These are phyloP conservation scores for Charina bottae DNA, from an alignment of 2,113 vertebrate genomes.

Conservation along the genomic window DNA sequence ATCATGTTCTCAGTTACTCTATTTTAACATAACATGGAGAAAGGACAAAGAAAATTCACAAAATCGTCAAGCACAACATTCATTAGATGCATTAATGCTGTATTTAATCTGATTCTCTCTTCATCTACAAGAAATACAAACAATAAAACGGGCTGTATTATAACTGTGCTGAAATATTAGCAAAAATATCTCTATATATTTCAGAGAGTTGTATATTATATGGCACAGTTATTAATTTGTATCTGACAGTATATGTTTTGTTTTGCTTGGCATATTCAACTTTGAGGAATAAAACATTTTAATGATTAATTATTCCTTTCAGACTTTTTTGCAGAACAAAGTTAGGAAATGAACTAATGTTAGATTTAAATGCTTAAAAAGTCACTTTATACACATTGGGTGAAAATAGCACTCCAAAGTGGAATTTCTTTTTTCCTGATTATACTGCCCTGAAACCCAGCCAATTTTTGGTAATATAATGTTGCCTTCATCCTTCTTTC, in stretches of 20 bases:
- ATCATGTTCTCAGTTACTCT: not conserved
- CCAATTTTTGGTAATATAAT: not conserved
- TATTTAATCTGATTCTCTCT: constrained; percentile 52
- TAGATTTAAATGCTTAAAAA: constrained; percentile 25
- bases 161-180: constrained; percentile 53
- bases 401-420: not conserved
- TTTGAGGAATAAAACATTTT: constrained; percentile 14
- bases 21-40: not conserved
- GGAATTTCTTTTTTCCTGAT: no score
- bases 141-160: constrained; percentile 51
- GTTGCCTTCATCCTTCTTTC: not conserved
- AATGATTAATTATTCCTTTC: constrained; percentile 35
- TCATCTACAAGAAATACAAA: constrained; percentile 47
- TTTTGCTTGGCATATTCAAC: constrained; percentile 38
- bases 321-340: constrained; percentile 35
- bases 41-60: not conserved
- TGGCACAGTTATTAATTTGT: constrained; percentile 21
- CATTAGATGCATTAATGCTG: constrained; percentile 49
- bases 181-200: constrained; percentile 29
- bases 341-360: constrained; percentile 17
- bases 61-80: not conserved
- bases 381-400: not conserved
- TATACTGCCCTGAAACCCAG: not conserved
- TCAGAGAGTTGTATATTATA: constrained; percentile 36
- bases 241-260: constrained; percentile 37